Conservation (phyloP, 2,113 vertebrate species). For the Anguilla japonica region DNA sequence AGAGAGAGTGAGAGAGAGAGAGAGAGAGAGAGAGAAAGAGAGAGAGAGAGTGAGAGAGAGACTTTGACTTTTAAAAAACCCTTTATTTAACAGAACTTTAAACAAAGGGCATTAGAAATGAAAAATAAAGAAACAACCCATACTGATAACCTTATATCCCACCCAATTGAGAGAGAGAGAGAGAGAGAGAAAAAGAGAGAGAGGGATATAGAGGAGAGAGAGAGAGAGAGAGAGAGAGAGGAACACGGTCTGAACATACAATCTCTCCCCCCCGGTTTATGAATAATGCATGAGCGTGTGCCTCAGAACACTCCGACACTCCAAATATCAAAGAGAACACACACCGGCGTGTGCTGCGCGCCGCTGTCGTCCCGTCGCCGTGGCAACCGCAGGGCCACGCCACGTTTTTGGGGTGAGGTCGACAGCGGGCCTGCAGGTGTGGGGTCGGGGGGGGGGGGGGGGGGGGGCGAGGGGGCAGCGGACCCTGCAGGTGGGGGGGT, state of each 20-base stretch:
- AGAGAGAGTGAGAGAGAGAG: too few species aligned
- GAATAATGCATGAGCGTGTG: slow-evolving; percentile 51
- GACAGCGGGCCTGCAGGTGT: neutral
- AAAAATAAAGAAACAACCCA: too few species aligned
- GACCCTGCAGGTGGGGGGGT: neutral
- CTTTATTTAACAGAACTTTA: too few species aligned
- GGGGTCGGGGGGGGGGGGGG: neutral
- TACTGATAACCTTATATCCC: too few species aligned
- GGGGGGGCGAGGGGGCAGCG: neutral
- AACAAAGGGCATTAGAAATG: too few species aligned
- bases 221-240: slow-evolving; percentile 46
- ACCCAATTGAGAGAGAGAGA: too few species aligned
- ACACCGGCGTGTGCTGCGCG: neutral
- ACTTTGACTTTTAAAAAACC: too few species aligned
- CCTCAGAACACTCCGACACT: slow-evolving; percentile 43
- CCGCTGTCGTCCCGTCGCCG: neutral
- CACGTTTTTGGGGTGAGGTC: neutral
- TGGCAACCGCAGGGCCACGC: neutral
- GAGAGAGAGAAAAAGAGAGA: too few species aligned
- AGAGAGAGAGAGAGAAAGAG: too few species aligned
- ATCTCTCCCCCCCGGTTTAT: slow-evolving; percentile 49
- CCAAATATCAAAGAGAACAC: neutral
- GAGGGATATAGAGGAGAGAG: too few species aligned
- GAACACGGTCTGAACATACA: slow-evolving; percentile 47
- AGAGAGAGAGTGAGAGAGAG: too few species aligned